Conservation (phyloP, 2,888 invertebrate species). For the Drosophila birchii region DNA sequence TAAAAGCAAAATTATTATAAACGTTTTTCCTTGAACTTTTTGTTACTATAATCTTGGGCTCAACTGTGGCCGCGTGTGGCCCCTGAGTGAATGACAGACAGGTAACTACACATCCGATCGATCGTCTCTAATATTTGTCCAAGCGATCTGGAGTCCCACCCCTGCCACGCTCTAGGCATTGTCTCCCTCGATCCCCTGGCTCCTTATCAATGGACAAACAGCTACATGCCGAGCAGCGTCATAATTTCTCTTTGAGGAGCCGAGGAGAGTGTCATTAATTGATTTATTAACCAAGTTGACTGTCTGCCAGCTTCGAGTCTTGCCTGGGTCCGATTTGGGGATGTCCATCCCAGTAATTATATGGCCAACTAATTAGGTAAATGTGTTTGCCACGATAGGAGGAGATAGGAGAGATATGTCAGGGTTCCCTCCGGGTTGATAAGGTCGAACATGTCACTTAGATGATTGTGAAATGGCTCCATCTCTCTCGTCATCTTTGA, state of each 20-base stretch:
- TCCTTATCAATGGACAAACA: slow-evolving; percentile 57
- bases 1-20: no score
- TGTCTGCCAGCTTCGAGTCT: slow-evolving; percentile 23
- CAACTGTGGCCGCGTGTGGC: slow-evolving; percentile 18
- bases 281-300: slow-evolving; percentile 70
- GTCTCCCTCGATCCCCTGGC: slow-evolving; percentile 3
- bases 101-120: slow-evolving; percentile 46
- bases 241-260: slow-evolving; percentile 73
- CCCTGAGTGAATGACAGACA: slow-evolving; percentile 38
- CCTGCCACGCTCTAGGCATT: slow-evolving; percentile 13
- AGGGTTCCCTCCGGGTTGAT: slow-evolving; percentile 6
- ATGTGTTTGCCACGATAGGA: slow-evolving; percentile 54
- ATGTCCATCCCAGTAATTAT: slow-evolving; percentile 49
- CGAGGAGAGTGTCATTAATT: slow-evolving; percentile 68
- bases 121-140: slow-evolving; percentile 59
- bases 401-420: slow-evolving; percentile 6
- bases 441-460: slow-evolving; percentile 38
- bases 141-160: slow-evolving; percentile 37
- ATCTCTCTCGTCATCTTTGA: slow-evolving; percentile 50
- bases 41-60: neutral
- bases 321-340: slow-evolving; percentile 21
- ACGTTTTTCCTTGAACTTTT: neutral
- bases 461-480: slow-evolving; percentile 31
- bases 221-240: slow-evolving; percentile 55
- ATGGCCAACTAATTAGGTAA: slow-evolving; percentile 63